Conservation (phyloP, 2,797 vertebrate species). For the Phalanger gymnotis region DNA sequence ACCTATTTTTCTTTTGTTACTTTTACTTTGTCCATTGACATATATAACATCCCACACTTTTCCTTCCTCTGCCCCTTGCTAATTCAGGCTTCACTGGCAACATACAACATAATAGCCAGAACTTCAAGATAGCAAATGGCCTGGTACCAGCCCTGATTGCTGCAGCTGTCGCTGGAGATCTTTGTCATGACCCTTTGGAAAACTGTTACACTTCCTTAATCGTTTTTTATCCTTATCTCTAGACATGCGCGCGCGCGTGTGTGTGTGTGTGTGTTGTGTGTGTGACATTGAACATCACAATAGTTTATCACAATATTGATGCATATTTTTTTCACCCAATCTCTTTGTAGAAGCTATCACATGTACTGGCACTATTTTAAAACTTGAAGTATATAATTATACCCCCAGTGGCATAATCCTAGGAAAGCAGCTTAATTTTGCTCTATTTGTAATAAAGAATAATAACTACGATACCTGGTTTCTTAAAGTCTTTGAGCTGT, state of each 20-base stretch:
- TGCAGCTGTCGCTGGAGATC: background rate
- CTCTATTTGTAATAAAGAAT: background rate
- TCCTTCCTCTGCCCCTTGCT: background rate
- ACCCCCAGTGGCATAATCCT: background rate
- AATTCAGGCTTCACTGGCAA: background rate
- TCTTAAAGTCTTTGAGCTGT: background rate
- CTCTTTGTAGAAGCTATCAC: background rate
- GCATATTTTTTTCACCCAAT: background rate
- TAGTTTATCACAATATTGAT: background rate
- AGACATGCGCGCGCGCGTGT: background rate
- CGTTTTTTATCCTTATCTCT: background rate
- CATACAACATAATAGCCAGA: background rate
- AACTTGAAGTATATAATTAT: slow-evolving; percentile 4
- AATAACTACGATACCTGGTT: background rate
- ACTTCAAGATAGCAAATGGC: background rate
- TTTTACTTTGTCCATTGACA: background rate
- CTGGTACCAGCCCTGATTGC: background rate
- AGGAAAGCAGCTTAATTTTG: background rate
- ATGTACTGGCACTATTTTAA: background rate
- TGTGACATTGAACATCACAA: background rate
- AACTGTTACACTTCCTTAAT: background rate
- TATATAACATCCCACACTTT: background rate
- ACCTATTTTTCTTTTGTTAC: background rate
- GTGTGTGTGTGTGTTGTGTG: too few relatives aligned
- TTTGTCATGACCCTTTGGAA: background rate